Evolutionary conservation across 2,797 vertebrate genomes (phyloP).

Genomic region (Champsocephalus gunnari): DNA sequence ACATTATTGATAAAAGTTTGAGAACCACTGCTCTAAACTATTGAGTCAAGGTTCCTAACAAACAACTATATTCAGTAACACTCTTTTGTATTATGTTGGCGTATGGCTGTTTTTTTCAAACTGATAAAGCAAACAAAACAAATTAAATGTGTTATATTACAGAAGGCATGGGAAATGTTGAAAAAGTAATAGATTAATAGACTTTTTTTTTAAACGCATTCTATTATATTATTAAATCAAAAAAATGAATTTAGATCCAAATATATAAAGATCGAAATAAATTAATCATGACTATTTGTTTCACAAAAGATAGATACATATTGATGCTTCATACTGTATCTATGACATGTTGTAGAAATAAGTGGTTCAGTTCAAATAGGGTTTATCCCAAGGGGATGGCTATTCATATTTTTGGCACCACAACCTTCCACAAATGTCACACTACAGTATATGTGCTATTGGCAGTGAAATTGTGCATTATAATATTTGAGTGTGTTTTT

Average conservation of each 20-base stretch:
- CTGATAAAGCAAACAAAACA: no score
- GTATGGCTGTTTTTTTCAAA: no score
- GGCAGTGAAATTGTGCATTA: conserved; percentile 8
- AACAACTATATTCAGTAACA: no score
- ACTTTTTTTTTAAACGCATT: no score
- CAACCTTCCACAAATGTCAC: conserved; percentile 12
- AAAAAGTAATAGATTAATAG: neutral
- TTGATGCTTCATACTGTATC: neutral
- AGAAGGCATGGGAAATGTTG: neutral
- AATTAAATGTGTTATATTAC: neutral
- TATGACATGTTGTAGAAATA: neutral
- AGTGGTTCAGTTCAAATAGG: neutral
- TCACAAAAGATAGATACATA: conserved; percentile 3
- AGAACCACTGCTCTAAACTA: no score
- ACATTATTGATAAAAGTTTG: no score
- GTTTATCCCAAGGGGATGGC: neutral
- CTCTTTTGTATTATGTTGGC: no score
- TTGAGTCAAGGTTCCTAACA: no score
- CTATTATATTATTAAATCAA: neutral
- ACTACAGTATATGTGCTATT: conserved; percentile 1
- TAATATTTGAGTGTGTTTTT: conserved; percentile 21
- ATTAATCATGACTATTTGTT: conserved; percentile 1
- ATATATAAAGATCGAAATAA: conserved; percentile 5
- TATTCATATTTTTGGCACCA: conserved; percentile 20
- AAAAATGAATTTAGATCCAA: neutral